Evolutionary conservation across 2,113 vertebrate genomes (phyloP).

Genomic region (Pithys albifrons): DNA sequence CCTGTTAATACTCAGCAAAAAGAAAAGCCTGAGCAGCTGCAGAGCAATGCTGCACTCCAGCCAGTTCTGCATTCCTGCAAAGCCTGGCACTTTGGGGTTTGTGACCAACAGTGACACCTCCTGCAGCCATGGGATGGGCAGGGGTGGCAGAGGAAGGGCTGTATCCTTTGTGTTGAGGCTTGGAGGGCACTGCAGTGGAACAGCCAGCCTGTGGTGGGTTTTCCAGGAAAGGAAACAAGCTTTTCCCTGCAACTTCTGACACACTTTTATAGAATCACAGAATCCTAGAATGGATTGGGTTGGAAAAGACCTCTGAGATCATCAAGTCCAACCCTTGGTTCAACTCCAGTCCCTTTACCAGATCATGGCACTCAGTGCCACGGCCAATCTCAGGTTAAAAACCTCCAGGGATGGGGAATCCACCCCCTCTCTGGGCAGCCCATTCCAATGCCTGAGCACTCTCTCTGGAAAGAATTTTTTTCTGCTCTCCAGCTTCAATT

Average conservation of each 20-base stretch:
- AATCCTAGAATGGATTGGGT: no score
- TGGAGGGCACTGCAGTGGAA: neutral
- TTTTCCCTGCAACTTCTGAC: neutral
- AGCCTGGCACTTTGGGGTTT: neutral
- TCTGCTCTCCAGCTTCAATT: no score
- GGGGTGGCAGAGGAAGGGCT: neutral
- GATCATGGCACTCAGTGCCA: no score
- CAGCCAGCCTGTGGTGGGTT: neutral
- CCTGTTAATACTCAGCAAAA: neutral
- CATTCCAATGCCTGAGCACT: no score
- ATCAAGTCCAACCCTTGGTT: no score
- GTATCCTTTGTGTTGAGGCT: neutral
- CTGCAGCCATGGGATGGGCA: neutral
- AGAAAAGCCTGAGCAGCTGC: neutral
- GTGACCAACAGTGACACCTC: no score
- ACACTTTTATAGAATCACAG: rapidly evolving
- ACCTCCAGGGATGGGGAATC: no score
- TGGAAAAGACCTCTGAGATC: no score
- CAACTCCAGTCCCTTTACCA: no score
- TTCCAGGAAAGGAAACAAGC: neutral
- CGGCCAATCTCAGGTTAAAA: no score
- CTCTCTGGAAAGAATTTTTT: no score
- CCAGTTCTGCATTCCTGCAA: neutral
- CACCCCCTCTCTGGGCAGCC: no score
- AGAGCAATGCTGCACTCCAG: neutral